A percentile compares a stretch with the other conserved stretches of the same genome.
phyloP scores from a whole-genome alignment of 2,888 invertebrate species.

The Papilio demoleus region DNA sequence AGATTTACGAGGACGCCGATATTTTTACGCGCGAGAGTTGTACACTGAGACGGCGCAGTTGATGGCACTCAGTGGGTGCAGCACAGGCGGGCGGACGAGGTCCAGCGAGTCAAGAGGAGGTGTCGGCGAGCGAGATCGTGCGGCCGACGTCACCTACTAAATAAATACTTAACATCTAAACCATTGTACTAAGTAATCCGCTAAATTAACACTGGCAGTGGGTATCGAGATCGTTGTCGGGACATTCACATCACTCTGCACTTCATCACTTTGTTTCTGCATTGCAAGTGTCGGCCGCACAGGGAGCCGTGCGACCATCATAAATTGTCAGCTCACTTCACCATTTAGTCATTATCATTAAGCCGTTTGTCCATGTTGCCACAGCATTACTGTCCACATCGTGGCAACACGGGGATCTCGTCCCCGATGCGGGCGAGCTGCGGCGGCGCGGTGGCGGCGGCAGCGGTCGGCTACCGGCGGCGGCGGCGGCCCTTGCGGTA shows the following conservation, averaged over 20 bases:
- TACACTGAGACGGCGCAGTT: no score
- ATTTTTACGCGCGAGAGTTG: no score
- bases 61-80: neutral
- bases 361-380: neutral
- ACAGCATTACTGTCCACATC: neutral
- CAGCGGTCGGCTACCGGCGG: slow-evolving; percentile 66
- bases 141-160: neutral
- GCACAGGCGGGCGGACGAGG: neutral
- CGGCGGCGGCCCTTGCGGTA: slow-evolving; percentile 88
- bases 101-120: no score
- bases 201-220: neutral
- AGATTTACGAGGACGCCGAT: no score
- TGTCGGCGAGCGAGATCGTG: neutral
- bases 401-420: neutral
- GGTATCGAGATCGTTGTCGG: neutral
- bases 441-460: no score
- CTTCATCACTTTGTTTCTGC: neutral
- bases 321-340: neutral
- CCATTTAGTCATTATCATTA: neutral
- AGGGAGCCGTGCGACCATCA: neutral
- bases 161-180: slow-evolving; percentile 16
- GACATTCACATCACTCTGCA: neutral
- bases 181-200: slow-evolving; percentile 11
- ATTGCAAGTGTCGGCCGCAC: no score
- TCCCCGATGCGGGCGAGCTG: no score